Evolutionary conservation across 2,888 invertebrate genomes (phyloP).

Genomic region (Drosophila austrosaltans): DNA sequence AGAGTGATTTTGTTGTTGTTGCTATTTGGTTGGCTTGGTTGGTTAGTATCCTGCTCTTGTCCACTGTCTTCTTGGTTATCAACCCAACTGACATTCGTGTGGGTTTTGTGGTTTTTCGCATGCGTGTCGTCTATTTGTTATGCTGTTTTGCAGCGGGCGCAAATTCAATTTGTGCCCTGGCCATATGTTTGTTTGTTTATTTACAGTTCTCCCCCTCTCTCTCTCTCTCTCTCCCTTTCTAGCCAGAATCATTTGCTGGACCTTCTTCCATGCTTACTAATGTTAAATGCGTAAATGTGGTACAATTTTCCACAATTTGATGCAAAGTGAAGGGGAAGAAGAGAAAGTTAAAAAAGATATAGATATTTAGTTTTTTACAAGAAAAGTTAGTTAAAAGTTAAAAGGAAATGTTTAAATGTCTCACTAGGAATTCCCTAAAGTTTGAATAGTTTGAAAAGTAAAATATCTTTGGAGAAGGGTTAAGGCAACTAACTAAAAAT

Average conservation of each 20-base stretch:
- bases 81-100: conserved; percentile 58
- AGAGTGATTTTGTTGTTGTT: conserved; percentile 6
- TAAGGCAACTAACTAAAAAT: neutral
- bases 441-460: neutral
- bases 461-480: neutral
- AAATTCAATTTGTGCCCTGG: conserved; percentile 68
- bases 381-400: neutral
- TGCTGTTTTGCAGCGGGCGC: conserved; percentile 63
- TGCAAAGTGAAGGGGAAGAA: neutral
- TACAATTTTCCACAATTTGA: neutral
- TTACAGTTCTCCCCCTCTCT: neutral
- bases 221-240: no score
- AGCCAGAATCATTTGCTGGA: neutral
- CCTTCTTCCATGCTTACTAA: conserved; percentile 7
- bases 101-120: conserved; percentile 56
- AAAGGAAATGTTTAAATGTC: no score
- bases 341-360: no score
- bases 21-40: conserved; percentile 16
- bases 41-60: conserved; percentile 15
- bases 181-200: conserved; percentile 58
- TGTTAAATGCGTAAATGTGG: neutral
- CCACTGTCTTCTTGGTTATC: conserved; percentile 66
- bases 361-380: neutral
- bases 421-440: no score
- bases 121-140: conserved; percentile 71